Conservation (phyloP, 1,140 invertebrate genomes). For the Ditylenchus dipsaci region DNA sequence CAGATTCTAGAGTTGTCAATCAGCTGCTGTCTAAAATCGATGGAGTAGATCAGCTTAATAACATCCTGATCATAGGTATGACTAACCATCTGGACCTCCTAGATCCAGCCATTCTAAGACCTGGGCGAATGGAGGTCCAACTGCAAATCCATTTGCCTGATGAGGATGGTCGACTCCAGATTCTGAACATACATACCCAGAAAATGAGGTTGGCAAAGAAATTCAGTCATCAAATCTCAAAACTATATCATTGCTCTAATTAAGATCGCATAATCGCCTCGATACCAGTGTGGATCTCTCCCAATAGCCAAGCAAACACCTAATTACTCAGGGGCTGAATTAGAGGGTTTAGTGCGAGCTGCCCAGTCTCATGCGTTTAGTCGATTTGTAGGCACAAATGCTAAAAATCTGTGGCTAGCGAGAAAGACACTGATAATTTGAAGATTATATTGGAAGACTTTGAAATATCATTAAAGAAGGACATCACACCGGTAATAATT, state of each 20-base stretch:
- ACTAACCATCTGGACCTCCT: conserved; percentile 94
- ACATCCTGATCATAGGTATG: conserved; percentile 90
- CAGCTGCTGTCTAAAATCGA: conserved; percentile 96
- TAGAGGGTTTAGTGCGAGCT: conserved; percentile 94
- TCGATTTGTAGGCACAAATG: conserved; percentile 86
- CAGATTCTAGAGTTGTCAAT: conserved; percentile 72
- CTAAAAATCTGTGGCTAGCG: conserved; percentile 91
- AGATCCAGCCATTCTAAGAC: conserved; percentile 89
- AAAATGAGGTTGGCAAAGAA: conserved; percentile 71
- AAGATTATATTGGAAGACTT: conserved; percentile 80
- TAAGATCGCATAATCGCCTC: conserved; percentile 79
- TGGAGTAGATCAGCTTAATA: conserved; percentile 95
- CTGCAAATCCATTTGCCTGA: conserved; percentile 96
- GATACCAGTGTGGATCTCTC: conserved; percentile 77
- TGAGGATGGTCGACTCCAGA: conserved; percentile 83
- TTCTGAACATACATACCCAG: conserved; percentile 88
- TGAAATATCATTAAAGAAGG: conserved; percentile 86
- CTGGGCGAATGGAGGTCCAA: conserved; percentile 94
- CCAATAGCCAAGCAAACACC: conserved; percentile 83
- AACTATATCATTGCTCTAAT: not conserved
- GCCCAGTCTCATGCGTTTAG: conserved; percentile 98
- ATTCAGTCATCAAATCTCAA: not conserved
- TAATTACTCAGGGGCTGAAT: conserved; percentile 96
- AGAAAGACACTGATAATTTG: conserved; percentile 88
- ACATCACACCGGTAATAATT: conserved; percentile 86